Evolutionary conservation across 2,113 vertebrate species (phyloP).

Genomic region (Channa argus): DNA sequence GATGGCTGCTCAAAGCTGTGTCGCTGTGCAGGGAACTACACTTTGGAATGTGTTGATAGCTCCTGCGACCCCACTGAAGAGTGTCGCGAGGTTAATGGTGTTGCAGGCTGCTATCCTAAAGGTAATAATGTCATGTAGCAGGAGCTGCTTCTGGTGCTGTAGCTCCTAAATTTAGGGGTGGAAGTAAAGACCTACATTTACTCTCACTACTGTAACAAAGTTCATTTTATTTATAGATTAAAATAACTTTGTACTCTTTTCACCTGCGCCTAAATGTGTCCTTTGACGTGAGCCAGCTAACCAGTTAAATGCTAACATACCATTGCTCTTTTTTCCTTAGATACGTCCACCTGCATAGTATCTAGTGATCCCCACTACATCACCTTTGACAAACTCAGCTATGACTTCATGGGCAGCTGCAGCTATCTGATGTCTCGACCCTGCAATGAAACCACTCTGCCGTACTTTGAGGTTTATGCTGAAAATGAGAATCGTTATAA

Average conservation of each 20-base stretch:
- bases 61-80: conserved; percentile 81
- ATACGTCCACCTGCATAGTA: conserved; percentile 75
- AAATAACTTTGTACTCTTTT: too few relatives aligned
- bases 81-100: conserved; percentile 78
- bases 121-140: conserved; percentile 59
- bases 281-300: not conserved
- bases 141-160: too few relatives aligned
- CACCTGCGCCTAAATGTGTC: too few relatives aligned
- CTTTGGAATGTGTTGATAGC: conserved; percentile 81
- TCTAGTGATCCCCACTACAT: conserved; percentile 84
- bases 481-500: conserved; percentile 84
- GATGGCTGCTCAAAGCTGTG: conserved; percentile 82
- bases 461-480: conserved; percentile 76
- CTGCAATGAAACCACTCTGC: conserved; percentile 75
- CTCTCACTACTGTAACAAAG: too few relatives aligned
- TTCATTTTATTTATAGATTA: too few relatives aligned
- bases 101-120: conserved; percentile 83
- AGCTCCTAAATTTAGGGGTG: too few relatives aligned
- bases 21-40: conserved; percentile 84
- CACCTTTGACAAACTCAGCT: conserved; percentile 80
- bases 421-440: conserved; percentile 79
- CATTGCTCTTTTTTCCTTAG: conserved; percentile 38
- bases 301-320: not conserved
- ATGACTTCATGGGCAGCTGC: conserved; percentile 87
- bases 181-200: too few relatives aligned